Evolutionary conservation across 2,113 vertebrate species (phyloP), one percentile per base, ranked within the genome.

Genomic region (Chloroceryle aenea): DNA sequence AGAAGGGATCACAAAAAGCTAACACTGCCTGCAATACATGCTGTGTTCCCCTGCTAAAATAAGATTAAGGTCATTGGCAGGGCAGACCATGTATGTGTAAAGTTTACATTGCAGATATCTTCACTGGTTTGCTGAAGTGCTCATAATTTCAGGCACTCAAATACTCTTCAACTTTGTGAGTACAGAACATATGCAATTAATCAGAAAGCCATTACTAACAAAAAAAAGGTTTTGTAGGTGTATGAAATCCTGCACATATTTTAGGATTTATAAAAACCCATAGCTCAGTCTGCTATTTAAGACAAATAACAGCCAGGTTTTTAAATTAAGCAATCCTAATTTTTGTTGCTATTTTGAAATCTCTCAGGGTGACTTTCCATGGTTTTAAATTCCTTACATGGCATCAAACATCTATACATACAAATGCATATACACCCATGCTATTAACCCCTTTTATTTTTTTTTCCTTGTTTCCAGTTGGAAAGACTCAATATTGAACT

Each of bases 21-120:
- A 87, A 48, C 47, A 52, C 58, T 67, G 80, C 50, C 80, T 86
- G 87, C 50, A 75, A 34, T 52, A 66, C 72, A 75, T 32, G 38
- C 84, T 42, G 34, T 14, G 48, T 19, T 85, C 50, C 56, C 79
- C 84, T 82, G 87, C 84, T 89, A 71, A 50, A 85, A 50, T 50
- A 72, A 77, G 61, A 25, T 32, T 73, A 85, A 85, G 93, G 91
- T 85, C 91, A n/a, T 12, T 58, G 89, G 80, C 87, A 85, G 96
- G 94, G 80, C 94, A 94, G 81, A 36, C 36, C 47, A 12, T 12
- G 55, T 32, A 63, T 58, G 50, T n/a, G 59, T 59, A 71, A 64
- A 32, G 87, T 29, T 94, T 19, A 40, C 84, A 27, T 3, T 53
- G 68, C 74, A 68, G 76, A 62, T 27, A 61, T 14, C 85, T 62